A percentile compares a stretch with the other conserved stretches of the same genome.
Evolutionary conservation across 2,113 vertebrate genomes (phyloP).

Genomic region (Xerus inauris): DNA sequence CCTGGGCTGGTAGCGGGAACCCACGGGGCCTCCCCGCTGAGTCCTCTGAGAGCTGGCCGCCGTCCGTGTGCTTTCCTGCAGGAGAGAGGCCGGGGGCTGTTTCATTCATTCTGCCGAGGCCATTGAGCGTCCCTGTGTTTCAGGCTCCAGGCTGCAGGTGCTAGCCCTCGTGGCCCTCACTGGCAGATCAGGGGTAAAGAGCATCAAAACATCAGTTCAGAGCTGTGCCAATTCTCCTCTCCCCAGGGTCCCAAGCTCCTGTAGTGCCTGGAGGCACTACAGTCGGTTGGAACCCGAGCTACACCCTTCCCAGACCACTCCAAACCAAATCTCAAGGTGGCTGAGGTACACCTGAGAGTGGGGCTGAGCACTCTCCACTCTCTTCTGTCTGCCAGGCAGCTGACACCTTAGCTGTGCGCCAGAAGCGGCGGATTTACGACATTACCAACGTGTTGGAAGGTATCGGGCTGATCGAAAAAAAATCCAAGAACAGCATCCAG

Average conservation of each 20-base stretch:
- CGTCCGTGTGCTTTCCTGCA: constrained; percentile 26
- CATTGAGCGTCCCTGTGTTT: not conserved
- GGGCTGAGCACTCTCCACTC: not conserved
- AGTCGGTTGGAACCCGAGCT: not conserved
- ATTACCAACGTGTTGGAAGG: constrained; percentile 99
- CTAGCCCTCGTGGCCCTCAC: constrained; percentile 66
- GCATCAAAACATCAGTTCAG: not conserved
- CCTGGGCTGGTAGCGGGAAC: constrained; percentile 56
- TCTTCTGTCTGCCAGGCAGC: constrained; percentile 90
- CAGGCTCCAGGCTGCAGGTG: constrained; percentile 51
- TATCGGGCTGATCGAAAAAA: constrained; percentile 98
- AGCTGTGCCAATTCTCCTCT: not conserved
- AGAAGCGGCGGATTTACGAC: constrained; percentile 98
- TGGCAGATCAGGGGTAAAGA: not conserved
- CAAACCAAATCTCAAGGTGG: not conserved
- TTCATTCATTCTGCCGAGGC: constrained; percentile 63
- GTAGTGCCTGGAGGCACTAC: not conserved
- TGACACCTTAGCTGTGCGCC: constrained; percentile 97
- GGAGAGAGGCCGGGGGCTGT: not conserved
- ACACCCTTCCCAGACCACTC: not conserved
- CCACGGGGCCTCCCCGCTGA: not conserved
- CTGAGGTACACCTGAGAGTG: not conserved
- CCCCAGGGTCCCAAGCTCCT: not conserved
- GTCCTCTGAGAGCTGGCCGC: not conserved
- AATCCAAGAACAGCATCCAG: constrained; percentile 99